These are phyloP conservation scores for Ditylenchus dipsaci DNA, from an alignment of 1,140 invertebrate genomes.

Conservation along the genomic window DNA sequence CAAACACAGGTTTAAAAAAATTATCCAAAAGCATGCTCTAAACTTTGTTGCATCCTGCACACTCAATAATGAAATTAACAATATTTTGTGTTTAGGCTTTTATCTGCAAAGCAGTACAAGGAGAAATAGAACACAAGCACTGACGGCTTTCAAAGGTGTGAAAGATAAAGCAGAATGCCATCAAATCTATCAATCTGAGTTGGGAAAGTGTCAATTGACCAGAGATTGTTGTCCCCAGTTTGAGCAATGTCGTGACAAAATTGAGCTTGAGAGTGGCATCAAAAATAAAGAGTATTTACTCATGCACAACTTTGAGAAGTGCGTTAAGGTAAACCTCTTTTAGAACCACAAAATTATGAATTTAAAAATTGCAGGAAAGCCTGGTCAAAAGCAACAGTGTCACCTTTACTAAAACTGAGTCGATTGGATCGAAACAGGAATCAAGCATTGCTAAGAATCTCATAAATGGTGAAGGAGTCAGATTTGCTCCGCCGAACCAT, in stretches of 20 bases:
- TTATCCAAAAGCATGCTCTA: not conserved
- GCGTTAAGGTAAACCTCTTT: not conserved
- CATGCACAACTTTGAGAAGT: not conserved
- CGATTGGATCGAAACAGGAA: too few species aligned
- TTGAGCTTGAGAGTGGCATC: not conserved
- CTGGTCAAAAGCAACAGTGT: slow-evolving; percentile 6
- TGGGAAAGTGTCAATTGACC: not conserved
- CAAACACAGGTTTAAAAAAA: slow-evolving; percentile 2
- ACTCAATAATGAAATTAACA: too few species aligned
- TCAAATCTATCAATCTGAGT: slow-evolving; percentile 5
- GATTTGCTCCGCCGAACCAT: not conserved
- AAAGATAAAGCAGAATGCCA: not conserved
- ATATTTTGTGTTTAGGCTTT: not conserved
- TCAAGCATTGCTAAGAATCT: not conserved
- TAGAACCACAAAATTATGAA: not conserved
- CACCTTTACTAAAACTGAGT: not conserved
- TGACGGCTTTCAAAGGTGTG: not conserved
- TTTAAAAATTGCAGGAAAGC: slow-evolving; percentile 1
- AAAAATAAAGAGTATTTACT: not conserved
- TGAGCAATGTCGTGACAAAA: not conserved
- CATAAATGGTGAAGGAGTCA: not conserved
- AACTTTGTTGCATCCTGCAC: not conserved
- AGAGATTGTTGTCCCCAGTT: slow-evolving; percentile 6
- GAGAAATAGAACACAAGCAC: not conserved
- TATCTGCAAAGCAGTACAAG: not conserved